A percentile compares a stretch with the other conserved stretches of the same genome.
Evolutionary conservation across 2,797 vertebrate species (phyloP).

Genomic region (Parauchenoglanis ngamensis): DNA sequence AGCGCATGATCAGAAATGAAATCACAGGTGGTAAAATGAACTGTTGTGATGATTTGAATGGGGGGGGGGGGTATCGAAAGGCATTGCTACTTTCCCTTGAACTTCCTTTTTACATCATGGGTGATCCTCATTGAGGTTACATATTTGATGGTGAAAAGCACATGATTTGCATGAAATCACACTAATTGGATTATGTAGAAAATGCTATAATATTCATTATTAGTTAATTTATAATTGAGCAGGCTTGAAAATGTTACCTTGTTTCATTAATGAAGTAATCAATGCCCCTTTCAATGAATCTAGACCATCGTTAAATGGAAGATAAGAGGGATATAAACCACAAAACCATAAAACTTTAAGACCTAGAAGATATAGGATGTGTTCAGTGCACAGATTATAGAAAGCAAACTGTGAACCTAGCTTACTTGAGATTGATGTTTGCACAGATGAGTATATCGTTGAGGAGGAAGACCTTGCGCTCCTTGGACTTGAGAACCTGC

Average conservation of each 20-base stretch:
- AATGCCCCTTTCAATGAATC: slow-evolving; percentile 57
- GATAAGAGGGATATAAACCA: slow-evolving; percentile 18
- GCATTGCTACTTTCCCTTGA: slow-evolving; percentile 42
- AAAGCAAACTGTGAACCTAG: slow-evolving; percentile 1
- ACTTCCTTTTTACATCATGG: slow-evolving; percentile 42
- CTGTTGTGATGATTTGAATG: slow-evolving; percentile 49
- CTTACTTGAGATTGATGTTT: slow-evolving; percentile 89
- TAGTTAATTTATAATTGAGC: slow-evolving; percentile 34
- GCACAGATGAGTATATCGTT: slow-evolving; percentile 86
- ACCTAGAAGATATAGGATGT: slow-evolving; percentile 3
- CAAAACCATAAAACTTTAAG: slow-evolving; percentile 15
- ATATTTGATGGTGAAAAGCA: slow-evolving; percentile 27
- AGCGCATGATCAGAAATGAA: background rate
- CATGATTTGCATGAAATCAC: slow-evolving; percentile 16
- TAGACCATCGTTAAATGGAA: slow-evolving; percentile 41
- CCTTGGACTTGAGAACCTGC: slow-evolving; percentile 90
- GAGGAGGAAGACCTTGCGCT: slow-evolving; percentile 87
- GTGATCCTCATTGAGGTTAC: slow-evolving; percentile 43
- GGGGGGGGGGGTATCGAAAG: background rate
- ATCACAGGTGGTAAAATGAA: slow-evolving; percentile 49
- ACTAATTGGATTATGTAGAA: slow-evolving; percentile 2
- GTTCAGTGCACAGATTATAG: slow-evolving; percentile 1
- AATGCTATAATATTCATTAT: slow-evolving; percentile 25
- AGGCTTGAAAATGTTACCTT: slow-evolving; percentile 57
- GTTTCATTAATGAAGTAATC: slow-evolving; percentile 53